Evolutionary conservation across 1,140 invertebrate species (phyloP).

Genomic region (Aethina tumida): DNA sequence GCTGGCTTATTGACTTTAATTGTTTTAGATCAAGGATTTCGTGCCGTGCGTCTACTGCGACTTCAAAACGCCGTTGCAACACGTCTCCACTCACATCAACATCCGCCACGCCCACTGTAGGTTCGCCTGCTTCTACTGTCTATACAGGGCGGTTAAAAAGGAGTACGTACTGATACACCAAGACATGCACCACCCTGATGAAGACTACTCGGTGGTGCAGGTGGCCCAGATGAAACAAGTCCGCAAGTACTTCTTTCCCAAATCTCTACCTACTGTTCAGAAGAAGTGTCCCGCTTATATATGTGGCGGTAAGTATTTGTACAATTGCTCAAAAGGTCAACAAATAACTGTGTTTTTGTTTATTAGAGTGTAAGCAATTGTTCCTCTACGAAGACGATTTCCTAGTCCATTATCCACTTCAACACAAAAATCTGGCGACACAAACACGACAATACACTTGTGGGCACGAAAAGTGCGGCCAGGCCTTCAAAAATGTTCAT

Average conservation of each 20-base stretch:
- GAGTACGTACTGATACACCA: constrained; percentile 46
- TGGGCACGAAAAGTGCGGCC: constrained; percentile 11
- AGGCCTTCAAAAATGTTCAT: constrained; percentile 4
- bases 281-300: constrained; percentile 3
- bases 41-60: constrained; percentile 31
- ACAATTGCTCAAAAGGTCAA: background rate
- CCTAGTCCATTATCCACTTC: too few species aligned
- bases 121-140: constrained; percentile 48
- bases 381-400: constrained; percentile 20
- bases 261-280: constrained; percentile 3
- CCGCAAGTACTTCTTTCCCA: background rate
- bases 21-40: too few species aligned
- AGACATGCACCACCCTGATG: constrained; percentile 21
- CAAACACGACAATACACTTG: constrained; percentile 7
- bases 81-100: constrained; percentile 25
- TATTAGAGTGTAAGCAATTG: background rate
- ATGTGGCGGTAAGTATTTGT: background rate
- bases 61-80: constrained; percentile 21
- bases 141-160: constrained; percentile 42
- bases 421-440: constrained; percentile 18
- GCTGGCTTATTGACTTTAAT: too few species aligned
- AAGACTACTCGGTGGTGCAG: constrained; percentile 11
- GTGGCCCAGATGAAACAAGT: constrained; percentile 1
- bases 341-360: background rate
- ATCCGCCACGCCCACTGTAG: constrained; percentile 41